phyloP scores from a whole-genome alignment of 2,113 vertebrate genomes.

The Indicator indicator region DNA sequence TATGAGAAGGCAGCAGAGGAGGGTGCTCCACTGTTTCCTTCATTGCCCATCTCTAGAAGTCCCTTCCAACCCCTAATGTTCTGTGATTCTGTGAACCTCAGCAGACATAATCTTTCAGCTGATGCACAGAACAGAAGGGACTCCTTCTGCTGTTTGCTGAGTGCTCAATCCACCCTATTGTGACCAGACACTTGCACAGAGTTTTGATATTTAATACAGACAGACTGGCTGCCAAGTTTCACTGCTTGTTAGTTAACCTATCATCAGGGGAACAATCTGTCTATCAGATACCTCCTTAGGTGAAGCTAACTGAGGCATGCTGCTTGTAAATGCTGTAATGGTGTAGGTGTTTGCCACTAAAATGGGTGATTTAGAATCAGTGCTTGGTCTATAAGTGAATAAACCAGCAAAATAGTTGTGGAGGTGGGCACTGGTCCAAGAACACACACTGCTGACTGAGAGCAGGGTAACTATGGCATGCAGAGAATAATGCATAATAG shows the following conservation, averaged over 20 bases:
- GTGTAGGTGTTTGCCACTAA: not conserved
- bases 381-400: not conserved
- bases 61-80: not conserved
- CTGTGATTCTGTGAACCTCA: not conserved
- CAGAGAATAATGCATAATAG: not conserved
- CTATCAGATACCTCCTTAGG: not conserved
- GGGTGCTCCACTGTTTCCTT: not conserved
- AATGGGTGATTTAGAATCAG: not conserved
- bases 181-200: not conserved
- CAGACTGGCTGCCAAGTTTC: not conserved
- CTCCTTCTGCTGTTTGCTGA: not conserved
- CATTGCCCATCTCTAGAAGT: not conserved
- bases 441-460: not conserved
- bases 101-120: not conserved
- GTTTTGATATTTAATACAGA: not conserved
- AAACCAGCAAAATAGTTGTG: not conserved
- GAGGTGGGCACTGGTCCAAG: not conserved
- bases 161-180: not conserved
- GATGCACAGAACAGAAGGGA: not conserved
- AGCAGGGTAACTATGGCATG: fast-evolving
- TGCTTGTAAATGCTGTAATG: not conserved
- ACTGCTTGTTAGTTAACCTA: not conserved
- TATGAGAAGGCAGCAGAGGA: not conserved
- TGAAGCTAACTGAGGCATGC: not conserved
- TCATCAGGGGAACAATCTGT: not conserved